Conservation (phyloP, 2,888 invertebrate genomes). For the Melipona beecheii region DNA sequence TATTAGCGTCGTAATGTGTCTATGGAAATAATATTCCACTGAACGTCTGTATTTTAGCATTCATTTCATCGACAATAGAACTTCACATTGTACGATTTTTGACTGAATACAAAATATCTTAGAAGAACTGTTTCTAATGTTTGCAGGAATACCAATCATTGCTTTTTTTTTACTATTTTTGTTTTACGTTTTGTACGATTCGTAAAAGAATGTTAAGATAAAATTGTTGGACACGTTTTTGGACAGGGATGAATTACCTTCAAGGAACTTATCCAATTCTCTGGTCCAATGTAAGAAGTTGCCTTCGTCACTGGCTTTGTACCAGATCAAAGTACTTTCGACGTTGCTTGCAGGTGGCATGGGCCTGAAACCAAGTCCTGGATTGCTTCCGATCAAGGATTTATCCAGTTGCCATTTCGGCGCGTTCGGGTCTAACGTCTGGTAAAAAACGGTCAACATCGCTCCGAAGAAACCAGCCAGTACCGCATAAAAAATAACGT, state of each 20-base stretch:
- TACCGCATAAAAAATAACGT: conserved; percentile 96
- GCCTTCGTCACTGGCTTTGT: conserved; percentile 91
- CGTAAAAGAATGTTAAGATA: not conserved
- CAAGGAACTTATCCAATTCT: conserved; percentile 90
- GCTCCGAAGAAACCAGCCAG: conserved; percentile 97
- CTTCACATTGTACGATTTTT: too few relatives aligned
- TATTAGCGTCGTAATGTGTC: conserved; percentile 31
- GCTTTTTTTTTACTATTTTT: too few relatives aligned
- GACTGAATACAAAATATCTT: too few relatives aligned
- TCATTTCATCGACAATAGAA: not conserved
- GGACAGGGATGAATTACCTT: conserved; percentile 86
- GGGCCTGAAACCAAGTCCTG: conserved; percentile 98
- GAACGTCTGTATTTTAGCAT: not conserved
- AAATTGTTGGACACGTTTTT: not conserved
- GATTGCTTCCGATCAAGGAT: conserved; percentile 96
- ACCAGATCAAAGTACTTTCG: conserved; percentile 98
- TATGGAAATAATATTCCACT: conserved; percentile 1
- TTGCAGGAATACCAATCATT: too few relatives aligned
- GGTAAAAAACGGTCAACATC: conserved; percentile 97
- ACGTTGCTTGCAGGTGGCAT: conserved; percentile 96
- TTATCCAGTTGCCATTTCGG: conserved; percentile 96
- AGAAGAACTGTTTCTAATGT: too few relatives aligned
- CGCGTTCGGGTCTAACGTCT: conserved; percentile 92
- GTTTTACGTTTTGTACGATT: too few relatives aligned
- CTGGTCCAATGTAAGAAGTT: conserved; percentile 93